These are phyloP conservation scores for Amblyjoppa proteus DNA, from an alignment of 2,888 invertebrate species.

Conservation along the genomic window DNA sequence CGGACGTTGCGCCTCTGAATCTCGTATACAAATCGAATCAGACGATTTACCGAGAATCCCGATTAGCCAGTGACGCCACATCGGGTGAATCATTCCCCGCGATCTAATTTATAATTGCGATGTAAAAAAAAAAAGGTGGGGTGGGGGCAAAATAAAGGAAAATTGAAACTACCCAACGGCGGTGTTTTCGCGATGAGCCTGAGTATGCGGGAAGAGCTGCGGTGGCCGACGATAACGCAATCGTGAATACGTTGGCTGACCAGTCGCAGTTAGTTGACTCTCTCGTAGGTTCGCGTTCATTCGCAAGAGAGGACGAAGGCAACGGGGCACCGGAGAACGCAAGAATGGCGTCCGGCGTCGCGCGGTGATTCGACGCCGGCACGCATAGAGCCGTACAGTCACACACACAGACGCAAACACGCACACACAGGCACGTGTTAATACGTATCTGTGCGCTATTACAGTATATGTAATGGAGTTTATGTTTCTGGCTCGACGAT, in stretches of 20 bases:
- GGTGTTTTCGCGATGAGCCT: background rate
- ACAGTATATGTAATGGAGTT: slow-evolving; percentile 14
- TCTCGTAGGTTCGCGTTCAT: slow-evolving; percentile 32
- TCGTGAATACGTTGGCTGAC: slow-evolving; percentile 37
- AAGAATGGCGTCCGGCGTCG: slow-evolving; percentile 60
- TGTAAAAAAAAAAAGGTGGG: slow-evolving; percentile 12
- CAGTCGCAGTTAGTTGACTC: slow-evolving; percentile 17
- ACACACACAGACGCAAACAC: background rate
- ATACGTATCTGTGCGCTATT: background rate
- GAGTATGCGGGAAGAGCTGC: slow-evolving; percentile 1
- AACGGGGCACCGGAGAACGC: slow-evolving; percentile 41
- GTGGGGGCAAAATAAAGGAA: background rate
- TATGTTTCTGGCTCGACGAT: slow-evolving; percentile 54
- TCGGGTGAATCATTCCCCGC: slow-evolving; percentile 54
- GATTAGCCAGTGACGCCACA: slow-evolving; percentile 21
- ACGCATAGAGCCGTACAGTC: slow-evolving; percentile 48
- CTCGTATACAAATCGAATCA: slow-evolving; percentile 23
- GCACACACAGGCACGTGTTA: background rate
- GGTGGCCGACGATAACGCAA: slow-evolving; percentile 18
- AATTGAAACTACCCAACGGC: background rate
- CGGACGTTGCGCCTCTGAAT: slow-evolving; percentile 54
- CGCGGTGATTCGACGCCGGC: slow-evolving; percentile 61
- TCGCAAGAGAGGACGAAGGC: slow-evolving; percentile 56
- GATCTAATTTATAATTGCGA: slow-evolving; percentile 56
- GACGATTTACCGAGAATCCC: slow-evolving; percentile 57